These are phyloP conservation scores for Gasterosteus nipponicus DNA, from an alignment of 2,113 vertebrate genomes.

Conservation along the genomic window DNA sequence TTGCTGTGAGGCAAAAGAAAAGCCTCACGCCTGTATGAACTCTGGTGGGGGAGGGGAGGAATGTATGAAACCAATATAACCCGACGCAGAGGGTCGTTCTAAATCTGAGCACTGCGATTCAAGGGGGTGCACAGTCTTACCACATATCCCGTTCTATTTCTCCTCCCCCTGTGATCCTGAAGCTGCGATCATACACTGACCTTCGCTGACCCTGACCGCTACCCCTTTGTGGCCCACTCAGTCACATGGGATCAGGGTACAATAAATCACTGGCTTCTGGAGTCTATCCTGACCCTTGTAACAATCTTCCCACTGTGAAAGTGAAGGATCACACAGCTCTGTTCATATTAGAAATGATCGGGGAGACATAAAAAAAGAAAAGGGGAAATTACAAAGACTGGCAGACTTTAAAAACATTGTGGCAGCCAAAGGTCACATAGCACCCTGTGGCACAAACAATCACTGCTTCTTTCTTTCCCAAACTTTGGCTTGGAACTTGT, in stretches of 20 bases:
- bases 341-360: constrained; percentile 33
- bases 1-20: constrained; percentile 49
- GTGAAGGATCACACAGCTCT: constrained; percentile 29
- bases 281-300: constrained; percentile 35
- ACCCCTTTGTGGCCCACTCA: constrained; percentile 61
- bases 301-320: constrained; percentile 37
- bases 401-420: constrained; percentile 23
- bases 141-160: constrained; percentile 37
- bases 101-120: constrained; percentile 61
- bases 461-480: constrained; percentile 12
- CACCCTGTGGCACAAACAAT: constrained; percentile 40
- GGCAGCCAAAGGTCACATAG: constrained; percentile 23
- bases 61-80: constrained; percentile 62
- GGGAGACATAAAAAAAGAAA: constrained; percentile 35
- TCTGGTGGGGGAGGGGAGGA: constrained; percentile 35
- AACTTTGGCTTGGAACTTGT: constrained; percentile 13
- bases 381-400: constrained; percentile 12
- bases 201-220: constrained; percentile 28
- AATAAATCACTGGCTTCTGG: constrained; percentile 56
- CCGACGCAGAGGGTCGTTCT: constrained; percentile 54
- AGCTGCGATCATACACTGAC: constrained; percentile 55
- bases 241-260: constrained; percentile 38
- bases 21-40: constrained; percentile 38
- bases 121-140: constrained; percentile 46
- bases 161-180: constrained; percentile 39